Percentiles rank a stretch among this genome's conserved stretches.
phyloP scores from a whole-genome alignment of 2,888 invertebrate species.

The Platerodrilus igneus region DNA sequence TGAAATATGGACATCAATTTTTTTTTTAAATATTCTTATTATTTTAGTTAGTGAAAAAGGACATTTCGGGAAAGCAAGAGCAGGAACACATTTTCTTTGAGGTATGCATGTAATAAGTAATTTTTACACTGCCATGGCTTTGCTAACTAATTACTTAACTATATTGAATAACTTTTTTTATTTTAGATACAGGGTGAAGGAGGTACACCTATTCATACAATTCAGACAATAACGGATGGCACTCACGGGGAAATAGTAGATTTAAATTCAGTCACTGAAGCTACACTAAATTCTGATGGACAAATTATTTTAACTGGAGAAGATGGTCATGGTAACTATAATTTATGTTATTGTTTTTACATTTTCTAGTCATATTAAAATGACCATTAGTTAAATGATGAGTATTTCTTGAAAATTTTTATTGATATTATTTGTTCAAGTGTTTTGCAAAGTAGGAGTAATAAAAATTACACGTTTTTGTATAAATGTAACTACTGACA shows the following conservation, averaged over 20 bases:
- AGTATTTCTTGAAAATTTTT: too few relatives aligned
- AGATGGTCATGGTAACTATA: constrained; percentile 77
- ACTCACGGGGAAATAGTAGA: constrained; percentile 80
- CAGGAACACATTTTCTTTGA: constrained; percentile 19
- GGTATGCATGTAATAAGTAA: constrained; percentile 17
- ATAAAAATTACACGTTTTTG: too few relatives aligned
- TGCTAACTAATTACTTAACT: constrained; percentile 9
- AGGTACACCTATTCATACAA: constrained; percentile 56
- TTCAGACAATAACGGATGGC: constrained; percentile 73
- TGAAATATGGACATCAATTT: constrained; percentile 14
- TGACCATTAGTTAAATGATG: too few relatives aligned
- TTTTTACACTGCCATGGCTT: constrained; percentile 4
- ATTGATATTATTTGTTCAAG: too few relatives aligned
- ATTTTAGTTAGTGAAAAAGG: constrained; percentile 24
- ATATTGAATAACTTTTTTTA: constrained; percentile 23
- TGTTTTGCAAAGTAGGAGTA: too few relatives aligned
- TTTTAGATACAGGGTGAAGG: constrained; percentile 59
- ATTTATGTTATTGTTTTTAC: background rate
- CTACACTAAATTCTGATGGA: constrained; percentile 85
- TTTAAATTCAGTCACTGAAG: constrained; percentile 83
- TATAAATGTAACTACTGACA: too few relatives aligned
- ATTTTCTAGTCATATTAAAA: too few relatives aligned
- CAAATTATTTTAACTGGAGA: constrained; percentile 93
- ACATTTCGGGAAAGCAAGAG: constrained; percentile 14
- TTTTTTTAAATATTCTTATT: constrained; percentile 22